Evolutionary conservation across 2,888 invertebrate species (phyloP).

Genomic region (Phortica okadai): DNA sequence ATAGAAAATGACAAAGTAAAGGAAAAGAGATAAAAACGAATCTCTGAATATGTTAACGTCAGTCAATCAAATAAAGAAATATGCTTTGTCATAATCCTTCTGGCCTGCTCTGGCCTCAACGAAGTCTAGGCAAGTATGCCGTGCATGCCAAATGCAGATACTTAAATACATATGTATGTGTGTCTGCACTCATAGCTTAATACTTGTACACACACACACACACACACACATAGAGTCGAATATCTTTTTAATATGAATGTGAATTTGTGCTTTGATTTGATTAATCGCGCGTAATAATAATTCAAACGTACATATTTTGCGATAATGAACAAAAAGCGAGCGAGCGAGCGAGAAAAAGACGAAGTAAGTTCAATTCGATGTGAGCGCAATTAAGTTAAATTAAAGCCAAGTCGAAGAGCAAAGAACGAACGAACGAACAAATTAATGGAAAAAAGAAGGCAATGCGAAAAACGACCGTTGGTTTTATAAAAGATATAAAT

Average conservation of each 20-base stretch:
- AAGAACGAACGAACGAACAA: background rate
- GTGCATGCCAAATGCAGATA: constrained; percentile 37
- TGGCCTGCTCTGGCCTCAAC: constrained; percentile 25
- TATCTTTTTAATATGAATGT: background rate
- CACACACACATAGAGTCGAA: background rate
- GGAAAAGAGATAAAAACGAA: background rate
- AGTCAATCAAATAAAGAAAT: constrained; percentile 70
- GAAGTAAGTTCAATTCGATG: background rate
- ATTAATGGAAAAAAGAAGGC: background rate
- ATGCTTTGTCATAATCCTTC: constrained; percentile 68
- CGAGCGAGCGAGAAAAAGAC: background rate
- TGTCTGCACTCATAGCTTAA: background rate
- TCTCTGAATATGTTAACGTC: constrained; percentile 68
- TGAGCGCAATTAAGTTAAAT: constrained; percentile 28
- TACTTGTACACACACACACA: constrained; percentile 7
- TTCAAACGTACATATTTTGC: constrained; percentile 25
- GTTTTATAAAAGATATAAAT: constrained; percentile 27
- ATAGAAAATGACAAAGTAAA: background rate
- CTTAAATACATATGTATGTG: constrained; percentile 9
- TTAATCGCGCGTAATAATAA: constrained; percentile 57
- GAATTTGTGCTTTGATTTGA: constrained; percentile 58
- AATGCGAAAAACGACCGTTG: background rate
- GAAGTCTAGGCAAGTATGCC: constrained; percentile 10
- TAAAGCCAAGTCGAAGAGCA: constrained; percentile 10
- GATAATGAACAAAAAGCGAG: background rate